Percentiles rank a stretch among this genome's conserved stretches.
Evolutionary conservation across 1,140 invertebrate species (phyloP).

Genomic region (Drosophila guanche): DNA sequence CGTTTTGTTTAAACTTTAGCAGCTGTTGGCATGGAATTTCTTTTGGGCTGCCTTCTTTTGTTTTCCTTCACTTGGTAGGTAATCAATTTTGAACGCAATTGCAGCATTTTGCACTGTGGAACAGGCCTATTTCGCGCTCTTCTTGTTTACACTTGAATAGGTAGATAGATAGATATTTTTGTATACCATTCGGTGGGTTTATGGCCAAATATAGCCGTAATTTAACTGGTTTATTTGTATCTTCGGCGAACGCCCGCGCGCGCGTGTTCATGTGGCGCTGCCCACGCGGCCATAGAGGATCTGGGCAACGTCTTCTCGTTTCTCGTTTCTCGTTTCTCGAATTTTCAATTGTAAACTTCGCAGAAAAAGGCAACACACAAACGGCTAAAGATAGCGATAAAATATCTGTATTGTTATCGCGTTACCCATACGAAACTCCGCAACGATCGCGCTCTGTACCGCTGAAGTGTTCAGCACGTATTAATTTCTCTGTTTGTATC

Average conservation of each 20-base stretch:
- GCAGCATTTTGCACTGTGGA: slow-evolving; percentile 53
- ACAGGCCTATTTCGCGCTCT: slow-evolving; percentile 1
- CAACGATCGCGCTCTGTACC: slow-evolving; percentile 68
- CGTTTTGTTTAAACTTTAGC: slow-evolving; percentile 43
- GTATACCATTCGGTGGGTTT: slow-evolving; percentile 29
- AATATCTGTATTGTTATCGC: background rate
- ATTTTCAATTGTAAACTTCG: slow-evolving; percentile 30
- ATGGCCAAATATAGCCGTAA: slow-evolving; percentile 27
- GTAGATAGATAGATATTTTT: background rate
- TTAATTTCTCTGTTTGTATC: slow-evolving; percentile 77
- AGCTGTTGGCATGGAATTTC: slow-evolving; percentile 38
- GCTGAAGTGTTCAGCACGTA: slow-evolving; percentile 76
- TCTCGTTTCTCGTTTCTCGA: too few species aligned
- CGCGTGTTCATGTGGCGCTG: slow-evolving; percentile 27
- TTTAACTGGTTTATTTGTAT: slow-evolving; percentile 63
- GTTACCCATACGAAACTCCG: background rate
- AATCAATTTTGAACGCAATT: slow-evolving; percentile 45
- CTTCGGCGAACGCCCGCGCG: slow-evolving; percentile 47
- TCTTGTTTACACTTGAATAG: slow-evolving; percentile 41
- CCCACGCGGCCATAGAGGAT: slow-evolving; percentile 38
- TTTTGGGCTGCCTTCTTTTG: slow-evolving; percentile 28
- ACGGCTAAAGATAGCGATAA: slow-evolving; percentile 17
- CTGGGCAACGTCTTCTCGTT: slow-evolving; percentile 1
- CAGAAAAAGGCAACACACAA: slow-evolving; percentile 24
- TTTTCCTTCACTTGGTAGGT: slow-evolving; percentile 34